phyloP scores from a whole-genome alignment of 2,113 vertebrate species.

The Ramphastos sulfuratus region DNA sequence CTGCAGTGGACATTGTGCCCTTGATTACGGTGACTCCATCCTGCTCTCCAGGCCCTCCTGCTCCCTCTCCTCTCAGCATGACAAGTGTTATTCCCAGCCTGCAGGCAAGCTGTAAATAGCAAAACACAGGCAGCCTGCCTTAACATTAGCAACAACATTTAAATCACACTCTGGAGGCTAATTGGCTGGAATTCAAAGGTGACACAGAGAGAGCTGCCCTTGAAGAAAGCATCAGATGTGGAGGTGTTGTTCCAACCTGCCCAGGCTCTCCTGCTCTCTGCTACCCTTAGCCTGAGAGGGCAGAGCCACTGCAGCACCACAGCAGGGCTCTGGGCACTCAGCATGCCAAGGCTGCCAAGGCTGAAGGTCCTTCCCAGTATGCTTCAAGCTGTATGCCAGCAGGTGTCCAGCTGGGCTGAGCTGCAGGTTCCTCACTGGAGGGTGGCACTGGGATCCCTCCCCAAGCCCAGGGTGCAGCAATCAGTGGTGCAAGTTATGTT shows the following conservation, averaged over 20 bases:
- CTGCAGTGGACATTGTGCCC: too few species aligned
- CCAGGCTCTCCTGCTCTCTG: not conserved
- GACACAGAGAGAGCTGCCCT: slow-evolving; percentile 31
- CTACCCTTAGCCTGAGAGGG: not conserved
- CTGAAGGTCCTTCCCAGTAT: not conserved
- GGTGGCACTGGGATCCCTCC: not conserved
- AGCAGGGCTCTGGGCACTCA: not conserved
- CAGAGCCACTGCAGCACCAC: not conserved
- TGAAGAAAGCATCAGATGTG: not conserved
- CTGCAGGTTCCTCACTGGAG: not conserved
- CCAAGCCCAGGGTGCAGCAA: not conserved
- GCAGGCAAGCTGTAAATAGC: not conserved
- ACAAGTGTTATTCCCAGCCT: slow-evolving; percentile 15
- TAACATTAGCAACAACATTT: slow-evolving; percentile 16
- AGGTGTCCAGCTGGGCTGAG: not conserved
- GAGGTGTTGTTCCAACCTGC: slow-evolving; percentile 14
- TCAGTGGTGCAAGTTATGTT: not conserved
- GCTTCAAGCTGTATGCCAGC: not conserved
- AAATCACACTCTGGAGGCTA: slow-evolving; percentile 15
- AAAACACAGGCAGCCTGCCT: not conserved
- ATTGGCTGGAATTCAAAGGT: slow-evolving; percentile 33
- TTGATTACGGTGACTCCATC: too few species aligned
- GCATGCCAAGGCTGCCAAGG: not conserved
- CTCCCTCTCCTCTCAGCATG: not conserved
- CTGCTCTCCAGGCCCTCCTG: not conserved